These are phyloP conservation scores for Puffinus mauretanicus DNA, from an alignment of 2,113 vertebrate species.

Conservation along the genomic window DNA sequence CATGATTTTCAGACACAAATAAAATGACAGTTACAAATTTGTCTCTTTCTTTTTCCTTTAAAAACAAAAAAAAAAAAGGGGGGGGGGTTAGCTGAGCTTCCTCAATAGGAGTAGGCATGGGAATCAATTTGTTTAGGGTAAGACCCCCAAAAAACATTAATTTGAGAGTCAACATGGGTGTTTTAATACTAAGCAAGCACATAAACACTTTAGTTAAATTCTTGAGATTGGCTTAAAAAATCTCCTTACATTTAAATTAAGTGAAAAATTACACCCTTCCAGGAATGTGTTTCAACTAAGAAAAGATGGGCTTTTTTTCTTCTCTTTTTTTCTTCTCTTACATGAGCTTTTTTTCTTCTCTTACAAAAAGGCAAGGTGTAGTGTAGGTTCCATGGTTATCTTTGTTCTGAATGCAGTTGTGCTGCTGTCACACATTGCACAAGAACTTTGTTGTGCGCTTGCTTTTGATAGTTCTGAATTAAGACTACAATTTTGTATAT, in stretches of 20 bases:
- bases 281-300: not conserved
- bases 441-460: not conserved
- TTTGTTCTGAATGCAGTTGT: not conserved
- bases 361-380: not conserved
- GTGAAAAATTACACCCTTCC: not conserved
- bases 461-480: not conserved
- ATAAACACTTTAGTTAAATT: not conserved
- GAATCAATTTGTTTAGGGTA: not conserved
- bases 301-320: not conserved
- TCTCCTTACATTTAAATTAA: not conserved
- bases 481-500: not conserved
- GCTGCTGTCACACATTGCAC: not conserved
- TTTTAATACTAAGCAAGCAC: not conserved
- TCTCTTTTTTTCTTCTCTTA: not conserved
- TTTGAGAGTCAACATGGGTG: not conserved
- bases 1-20: conserved; percentile 26
- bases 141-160: not conserved
- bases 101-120: not conserved
- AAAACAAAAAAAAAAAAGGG: not conserved
- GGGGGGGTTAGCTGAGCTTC: not conserved
- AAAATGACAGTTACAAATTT: not conserved
- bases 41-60: not conserved
- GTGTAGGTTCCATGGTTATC: accelerated
- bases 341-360: not conserved
- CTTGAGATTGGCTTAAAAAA: not conserved